Base-by-base conservation (phyloP, 2,797 vertebrate species). In the Lateolabrax maculatus region DNA sequence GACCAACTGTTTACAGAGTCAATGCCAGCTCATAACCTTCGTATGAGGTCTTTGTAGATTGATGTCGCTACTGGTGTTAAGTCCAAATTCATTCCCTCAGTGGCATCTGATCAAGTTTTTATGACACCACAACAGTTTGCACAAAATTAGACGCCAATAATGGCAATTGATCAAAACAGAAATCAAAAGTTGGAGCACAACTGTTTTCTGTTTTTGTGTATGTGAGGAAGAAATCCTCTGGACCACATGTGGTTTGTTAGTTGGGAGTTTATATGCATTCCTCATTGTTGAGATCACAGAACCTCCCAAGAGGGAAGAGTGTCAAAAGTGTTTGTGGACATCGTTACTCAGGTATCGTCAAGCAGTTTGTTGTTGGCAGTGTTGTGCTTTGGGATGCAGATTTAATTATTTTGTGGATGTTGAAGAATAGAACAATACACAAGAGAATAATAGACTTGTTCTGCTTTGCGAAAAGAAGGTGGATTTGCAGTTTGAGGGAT, bases 261-360 rank as follows among this genome's bases (percentile, higher is more conserved):
- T 86, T 53, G 64, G 25, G 71, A 87, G 68, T 86, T 93, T 78
- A 86, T 81, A 13, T 34, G 75, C 80, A 83, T 95, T 94, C 90
- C 77, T 89, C 56, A 10, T n/a, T 27, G 77, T 56, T 94, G 89
- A 92, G 71, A 68, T 91, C 92, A 90, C 71, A 58, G 48, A 80
- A 48, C 49, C 55, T 51, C 56, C 63, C 8, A 1, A 70, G 63
- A 74, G 64, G 52, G 43, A 64, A 84, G 74, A 43, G 58, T 70
- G 84, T 89, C 81, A 70, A 65, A 79, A 68, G n/a, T 53, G 80
- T 69, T 79, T 75, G 68, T 58, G 68, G 64, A 82, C 75, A 43
- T 66, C 56, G 56, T 74, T 55, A 48, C 21, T 48, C 56, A 57
- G 62, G 53, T 43, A 53, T 46, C 13, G 31, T 27, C 5, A 2